Evolutionary conservation across 2,113 vertebrate genomes (phyloP).

Genomic region (Nannospalax galili): DNA sequence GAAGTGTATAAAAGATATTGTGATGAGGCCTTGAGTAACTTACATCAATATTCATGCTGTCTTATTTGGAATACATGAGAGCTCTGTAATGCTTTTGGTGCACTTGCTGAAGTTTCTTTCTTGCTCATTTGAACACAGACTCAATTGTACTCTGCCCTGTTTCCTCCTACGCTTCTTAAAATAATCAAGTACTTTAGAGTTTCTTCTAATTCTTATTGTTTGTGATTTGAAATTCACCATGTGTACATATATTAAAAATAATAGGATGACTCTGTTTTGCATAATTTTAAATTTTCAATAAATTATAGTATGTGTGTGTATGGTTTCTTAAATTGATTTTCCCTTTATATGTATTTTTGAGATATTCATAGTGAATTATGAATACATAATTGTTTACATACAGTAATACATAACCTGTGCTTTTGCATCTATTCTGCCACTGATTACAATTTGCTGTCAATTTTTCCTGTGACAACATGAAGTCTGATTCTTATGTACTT

Average conservation of each 20-base stretch:
- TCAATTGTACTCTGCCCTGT: not conserved
- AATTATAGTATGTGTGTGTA: not conserved
- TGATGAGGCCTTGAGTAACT: not conserved
- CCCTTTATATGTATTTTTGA: not conserved
- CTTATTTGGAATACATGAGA: not conserved
- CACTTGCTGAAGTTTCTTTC: not conserved
- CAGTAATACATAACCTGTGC: not conserved
- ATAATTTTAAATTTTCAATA: not conserved
- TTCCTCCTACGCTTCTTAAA: not conserved
- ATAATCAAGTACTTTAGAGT: not conserved
- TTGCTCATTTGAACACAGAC: not conserved
- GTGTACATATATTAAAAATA: not conserved
- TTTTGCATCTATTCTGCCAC: not conserved
- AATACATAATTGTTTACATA: not conserved
- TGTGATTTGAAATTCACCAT: not conserved
- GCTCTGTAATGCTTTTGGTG: not conserved
- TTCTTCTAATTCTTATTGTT: not conserved
- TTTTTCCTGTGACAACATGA: not conserved
- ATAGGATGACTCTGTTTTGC: not conserved
- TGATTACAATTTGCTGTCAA: not conserved
- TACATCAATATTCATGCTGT: not conserved
- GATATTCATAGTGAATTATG: not conserved
- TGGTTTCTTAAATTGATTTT: conserved; percentile 9
- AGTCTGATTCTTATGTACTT: not conserved
- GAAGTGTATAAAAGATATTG: not conserved